These are phyloP conservation scores for Sprattus sprattus DNA, from an alignment of 2,113 vertebrate genomes.

Conservation along the genomic window DNA sequence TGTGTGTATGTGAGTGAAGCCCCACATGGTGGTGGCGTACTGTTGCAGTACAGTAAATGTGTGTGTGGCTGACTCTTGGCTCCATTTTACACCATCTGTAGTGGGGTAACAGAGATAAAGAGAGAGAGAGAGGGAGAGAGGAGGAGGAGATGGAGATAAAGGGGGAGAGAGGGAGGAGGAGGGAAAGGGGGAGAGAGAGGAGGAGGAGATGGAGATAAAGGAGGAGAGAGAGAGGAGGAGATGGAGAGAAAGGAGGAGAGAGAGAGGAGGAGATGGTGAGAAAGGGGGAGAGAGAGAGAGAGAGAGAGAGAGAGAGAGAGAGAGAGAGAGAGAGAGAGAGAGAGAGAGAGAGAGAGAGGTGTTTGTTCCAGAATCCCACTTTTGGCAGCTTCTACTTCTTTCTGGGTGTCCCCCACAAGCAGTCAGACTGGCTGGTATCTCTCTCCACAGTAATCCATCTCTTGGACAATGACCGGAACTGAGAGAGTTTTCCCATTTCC, in stretches of 20 bases:
- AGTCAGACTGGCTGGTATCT: conserved; percentile 35
- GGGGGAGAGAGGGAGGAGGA: not conserved
- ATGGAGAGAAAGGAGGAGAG: too few species aligned
- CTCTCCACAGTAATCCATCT: conserved; percentile 33
- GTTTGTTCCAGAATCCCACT: conserved; percentile 1
- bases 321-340: too few species aligned
- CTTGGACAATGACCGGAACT: conserved; percentile 34
- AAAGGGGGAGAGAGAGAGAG: not conserved
- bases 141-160: not conserved
- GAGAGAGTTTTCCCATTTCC: not conserved
- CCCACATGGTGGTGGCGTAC: not conserved
- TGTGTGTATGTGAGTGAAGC: not conserved
- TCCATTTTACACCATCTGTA: conserved; percentile 38
- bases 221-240: not conserved
- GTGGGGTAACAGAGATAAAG: conserved; percentile 21
- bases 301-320: too few species aligned
- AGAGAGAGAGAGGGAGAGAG: not conserved
- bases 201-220: too few species aligned
- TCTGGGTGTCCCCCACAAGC: conserved; percentile 36
- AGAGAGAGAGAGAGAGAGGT: not conserved
- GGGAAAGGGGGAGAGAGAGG: not conserved
- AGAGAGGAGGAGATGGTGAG: not conserved
- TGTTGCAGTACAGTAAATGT: not conserved
- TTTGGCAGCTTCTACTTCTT: conserved; percentile 23
- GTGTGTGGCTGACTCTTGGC: conserved; percentile 37